Conservation (phyloP, 2,888 invertebrate genomes). For the Agrotis clavis region DNA sequence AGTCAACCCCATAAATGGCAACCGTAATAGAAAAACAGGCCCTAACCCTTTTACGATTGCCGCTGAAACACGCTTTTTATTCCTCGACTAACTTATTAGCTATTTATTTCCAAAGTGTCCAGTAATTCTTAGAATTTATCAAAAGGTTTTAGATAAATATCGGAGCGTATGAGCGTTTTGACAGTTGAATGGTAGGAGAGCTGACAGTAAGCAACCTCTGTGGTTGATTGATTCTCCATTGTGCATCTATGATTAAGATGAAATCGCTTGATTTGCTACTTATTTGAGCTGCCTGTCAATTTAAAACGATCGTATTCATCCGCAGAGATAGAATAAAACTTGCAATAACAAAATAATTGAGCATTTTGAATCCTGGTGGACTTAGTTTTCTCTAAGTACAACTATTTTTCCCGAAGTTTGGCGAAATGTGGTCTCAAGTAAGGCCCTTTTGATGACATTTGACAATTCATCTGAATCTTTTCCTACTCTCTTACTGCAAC, state of each 20-base stretch:
- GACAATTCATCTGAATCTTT: neutral
- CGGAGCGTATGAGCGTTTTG: conserved; percentile 40
- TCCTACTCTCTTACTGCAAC: neutral
- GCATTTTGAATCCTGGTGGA: too few relatives aligned
- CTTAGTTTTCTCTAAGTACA: neutral
- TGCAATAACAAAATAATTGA: neutral
- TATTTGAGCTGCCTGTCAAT: conserved; percentile 8
- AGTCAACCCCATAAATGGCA: neutral
- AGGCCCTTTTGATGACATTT: neutral
- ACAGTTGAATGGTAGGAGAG: conserved; percentile 46
- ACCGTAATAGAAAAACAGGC: conserved; percentile 1
- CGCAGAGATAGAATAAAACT: neutral
- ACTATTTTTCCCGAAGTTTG: neutral
- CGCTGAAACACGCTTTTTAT: conserved; percentile 15
- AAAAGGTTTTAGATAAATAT: conserved; percentile 46
- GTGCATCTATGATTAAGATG: conserved; percentile 40
- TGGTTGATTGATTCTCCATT: conserved; percentile 50
- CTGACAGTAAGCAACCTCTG: conserved; percentile 1
- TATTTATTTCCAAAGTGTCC: conserved; percentile 17
- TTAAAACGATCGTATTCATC: neutral
- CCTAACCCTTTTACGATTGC: conserved; percentile 14
- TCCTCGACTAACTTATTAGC: neutral
- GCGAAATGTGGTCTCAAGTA: neutral
- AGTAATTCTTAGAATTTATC: conserved; percentile 36
- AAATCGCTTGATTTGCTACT: conserved; percentile 8